Percentiles rank a stretch among this genome's conserved stretches.
Evolutionary conservation across 2,888 invertebrate species (phyloP).

Genomic region (Watsonalla cultraria): DNA sequence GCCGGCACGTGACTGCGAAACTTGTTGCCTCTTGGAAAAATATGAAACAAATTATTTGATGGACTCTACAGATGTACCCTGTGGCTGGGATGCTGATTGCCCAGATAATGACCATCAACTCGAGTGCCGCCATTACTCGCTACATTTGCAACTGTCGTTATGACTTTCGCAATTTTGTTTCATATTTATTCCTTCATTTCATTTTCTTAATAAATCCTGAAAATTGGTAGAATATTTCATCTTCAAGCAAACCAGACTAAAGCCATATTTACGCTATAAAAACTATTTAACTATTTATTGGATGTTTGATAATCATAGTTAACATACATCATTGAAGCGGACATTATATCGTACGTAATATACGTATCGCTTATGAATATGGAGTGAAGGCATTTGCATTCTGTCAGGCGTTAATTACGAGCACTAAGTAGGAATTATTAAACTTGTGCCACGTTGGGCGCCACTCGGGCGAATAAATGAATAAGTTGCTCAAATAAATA

Average conservation of each 20-base stretch:
- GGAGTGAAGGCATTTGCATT: conserved; percentile 11
- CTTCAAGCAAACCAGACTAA: too few relatives aligned
- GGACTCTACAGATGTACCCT: conserved; percentile 20
- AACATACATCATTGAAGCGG: too few relatives aligned
- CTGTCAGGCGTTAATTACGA: conserved; percentile 31
- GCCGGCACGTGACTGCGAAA: conserved; percentile 68
- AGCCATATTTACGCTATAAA: too few relatives aligned
- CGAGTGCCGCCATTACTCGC: conserved; percentile 12
- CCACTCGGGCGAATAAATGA: conserved; percentile 35
- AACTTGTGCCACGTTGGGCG: conserved; percentile 50
- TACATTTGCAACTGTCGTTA: conserved; percentile 17
- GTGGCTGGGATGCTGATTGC: conserved; percentile 19
- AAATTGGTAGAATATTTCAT: too few relatives aligned
- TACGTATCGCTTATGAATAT: conserved; percentile 18
- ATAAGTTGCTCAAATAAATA: conserved; percentile 23
- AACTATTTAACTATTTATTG: too few relatives aligned
- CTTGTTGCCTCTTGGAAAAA: conserved; percentile 64
- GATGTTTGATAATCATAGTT: too few relatives aligned
- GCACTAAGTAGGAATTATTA: conserved; percentile 38
- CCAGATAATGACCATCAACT: conserved; percentile 25
- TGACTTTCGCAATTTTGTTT: background rate
- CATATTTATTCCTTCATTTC: conserved; percentile 3
- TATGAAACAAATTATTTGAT: conserved; percentile 34
- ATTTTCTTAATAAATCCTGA: conserved; percentile 4
- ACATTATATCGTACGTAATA: too few relatives aligned